These are phyloP conservation scores for Gila robusta DNA, from an alignment of 2,797 vertebrate genomes.

Conservation along the genomic window DNA sequence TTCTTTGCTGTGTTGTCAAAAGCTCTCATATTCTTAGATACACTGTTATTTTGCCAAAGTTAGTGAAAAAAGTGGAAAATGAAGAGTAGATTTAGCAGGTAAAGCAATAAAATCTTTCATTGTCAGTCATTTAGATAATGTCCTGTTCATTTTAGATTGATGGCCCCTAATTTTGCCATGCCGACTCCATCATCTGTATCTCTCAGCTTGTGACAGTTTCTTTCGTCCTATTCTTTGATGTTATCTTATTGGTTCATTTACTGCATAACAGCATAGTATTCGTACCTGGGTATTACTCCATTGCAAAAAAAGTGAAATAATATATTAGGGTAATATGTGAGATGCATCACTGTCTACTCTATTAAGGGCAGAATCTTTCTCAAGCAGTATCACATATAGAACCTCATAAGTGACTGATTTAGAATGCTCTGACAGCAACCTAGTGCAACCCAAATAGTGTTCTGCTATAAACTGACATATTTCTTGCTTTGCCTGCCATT, in stretches of 20 bases:
- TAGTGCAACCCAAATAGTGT: not conserved
- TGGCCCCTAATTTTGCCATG: conserved; percentile 78
- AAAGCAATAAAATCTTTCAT: conserved; percentile 82
- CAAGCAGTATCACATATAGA: not conserved
- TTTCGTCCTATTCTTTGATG: conserved; percentile 66
- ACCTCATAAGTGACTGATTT: not conserved
- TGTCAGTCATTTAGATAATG: conserved; percentile 90
- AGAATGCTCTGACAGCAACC: not conserved
- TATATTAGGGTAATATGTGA: not conserved
- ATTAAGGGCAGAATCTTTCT: not conserved
- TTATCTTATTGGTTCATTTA: conserved; percentile 85
- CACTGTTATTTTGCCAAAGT: conserved; percentile 83
- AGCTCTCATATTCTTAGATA: conserved; percentile 79
- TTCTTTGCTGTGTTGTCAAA: conserved; percentile 54
- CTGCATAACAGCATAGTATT: conserved; percentile 78
- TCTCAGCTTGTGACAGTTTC: conserved; percentile 81
- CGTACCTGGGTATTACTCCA: not conserved
- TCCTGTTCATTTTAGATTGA: conserved; percentile 89
- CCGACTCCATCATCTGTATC: conserved; percentile 79
- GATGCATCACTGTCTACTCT: not conserved
- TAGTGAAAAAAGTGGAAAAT: conserved; percentile 87
- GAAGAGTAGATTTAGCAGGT: conserved; percentile 83
- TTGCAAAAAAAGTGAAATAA: not conserved
- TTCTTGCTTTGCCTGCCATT: not conserved
- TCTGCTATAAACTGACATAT: not conserved